Percentiles rank a stretch among this genome's conserved stretches.
Evolutionary conservation across 2,888 invertebrate species (phyloP).

Genomic region (Temnothorax rugatulus): DNA sequence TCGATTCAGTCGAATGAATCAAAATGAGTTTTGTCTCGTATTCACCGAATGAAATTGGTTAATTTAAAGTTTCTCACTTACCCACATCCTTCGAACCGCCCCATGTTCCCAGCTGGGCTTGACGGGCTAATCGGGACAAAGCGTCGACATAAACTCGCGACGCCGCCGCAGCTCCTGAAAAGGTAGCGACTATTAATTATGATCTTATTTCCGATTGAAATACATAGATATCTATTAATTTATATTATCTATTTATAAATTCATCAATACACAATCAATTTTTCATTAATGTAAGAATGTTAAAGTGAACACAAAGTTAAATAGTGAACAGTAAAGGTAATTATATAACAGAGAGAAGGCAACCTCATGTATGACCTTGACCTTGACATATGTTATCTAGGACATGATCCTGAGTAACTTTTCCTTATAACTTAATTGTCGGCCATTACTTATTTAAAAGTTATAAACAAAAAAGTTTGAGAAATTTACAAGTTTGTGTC

Average conservation of each 20-base stretch:
- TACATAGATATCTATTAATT: background rate
- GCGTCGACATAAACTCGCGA: constrained; percentile 96
- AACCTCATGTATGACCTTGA: too few relatives aligned
- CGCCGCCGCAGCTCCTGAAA: constrained; percentile 94
- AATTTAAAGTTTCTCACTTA: constrained; percentile 86
- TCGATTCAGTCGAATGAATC: background rate
- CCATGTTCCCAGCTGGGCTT: constrained; percentile 96
- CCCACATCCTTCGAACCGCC: constrained; percentile 96
- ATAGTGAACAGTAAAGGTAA: too few relatives aligned
- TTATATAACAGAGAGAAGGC: too few relatives aligned
- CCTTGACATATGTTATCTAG: too few relatives aligned
- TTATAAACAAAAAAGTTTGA: too few relatives aligned
- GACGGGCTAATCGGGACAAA: constrained; percentile 94
- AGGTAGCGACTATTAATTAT: constrained; percentile 1
- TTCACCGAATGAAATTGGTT: background rate
- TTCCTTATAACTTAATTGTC: too few relatives aligned
- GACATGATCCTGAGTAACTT: too few relatives aligned
- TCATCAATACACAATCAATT: background rate
- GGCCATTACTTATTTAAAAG: too few relatives aligned
- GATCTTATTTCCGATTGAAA: background rate
- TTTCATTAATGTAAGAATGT: background rate
- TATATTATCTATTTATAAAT: background rate
- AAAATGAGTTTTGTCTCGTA: background rate
- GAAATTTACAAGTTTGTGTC: too few relatives aligned
- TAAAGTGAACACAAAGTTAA: too few relatives aligned